Percentiles rank a stretch among this genome's conserved stretches.
These are phyloP conservation scores for Percopsis omiscomaycus DNA, from an alignment of 2,797 vertebrate genomes.

Conservation along the genomic window DNA sequence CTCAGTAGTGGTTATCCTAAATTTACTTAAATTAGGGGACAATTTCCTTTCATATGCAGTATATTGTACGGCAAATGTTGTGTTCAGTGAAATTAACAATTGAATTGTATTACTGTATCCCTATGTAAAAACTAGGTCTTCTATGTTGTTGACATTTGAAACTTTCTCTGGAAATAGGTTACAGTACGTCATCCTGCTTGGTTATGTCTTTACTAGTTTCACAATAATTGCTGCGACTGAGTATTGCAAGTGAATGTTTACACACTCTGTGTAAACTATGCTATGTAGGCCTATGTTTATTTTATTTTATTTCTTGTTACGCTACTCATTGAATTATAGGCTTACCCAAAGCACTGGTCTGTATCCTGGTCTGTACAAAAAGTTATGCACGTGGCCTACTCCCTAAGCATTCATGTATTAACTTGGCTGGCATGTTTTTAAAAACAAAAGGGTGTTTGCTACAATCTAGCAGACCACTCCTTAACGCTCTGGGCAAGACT, in stretches of 20 bases:
- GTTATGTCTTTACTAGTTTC: neutral
- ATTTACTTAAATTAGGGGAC: neutral
- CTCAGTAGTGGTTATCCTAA: neutral
- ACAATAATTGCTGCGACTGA: neutral
- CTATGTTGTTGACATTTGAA: neutral
- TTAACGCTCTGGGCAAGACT: too few relatives aligned
- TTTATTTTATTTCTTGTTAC: neutral
- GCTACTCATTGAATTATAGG: too few relatives aligned
- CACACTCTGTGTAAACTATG: neutral
- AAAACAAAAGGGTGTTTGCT: too few relatives aligned
- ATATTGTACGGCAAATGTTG: neutral
- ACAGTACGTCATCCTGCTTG: neutral
- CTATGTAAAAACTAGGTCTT: neutral
- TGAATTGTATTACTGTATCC: neutral
- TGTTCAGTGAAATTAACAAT: neutral
- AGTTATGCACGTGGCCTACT: too few relatives aligned
- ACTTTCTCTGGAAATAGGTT: neutral
- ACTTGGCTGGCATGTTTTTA: too few relatives aligned
- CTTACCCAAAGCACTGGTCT: too few relatives aligned
- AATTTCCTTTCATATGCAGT: neutral
- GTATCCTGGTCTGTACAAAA: too few relatives aligned
- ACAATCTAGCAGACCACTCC: too few relatives aligned
- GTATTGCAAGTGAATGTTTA: neutral
- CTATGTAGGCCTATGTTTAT: neutral
- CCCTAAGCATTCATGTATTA: too few relatives aligned